Conservation (phyloP, 2,797 vertebrate species). For the Alectoris magna region DNA sequence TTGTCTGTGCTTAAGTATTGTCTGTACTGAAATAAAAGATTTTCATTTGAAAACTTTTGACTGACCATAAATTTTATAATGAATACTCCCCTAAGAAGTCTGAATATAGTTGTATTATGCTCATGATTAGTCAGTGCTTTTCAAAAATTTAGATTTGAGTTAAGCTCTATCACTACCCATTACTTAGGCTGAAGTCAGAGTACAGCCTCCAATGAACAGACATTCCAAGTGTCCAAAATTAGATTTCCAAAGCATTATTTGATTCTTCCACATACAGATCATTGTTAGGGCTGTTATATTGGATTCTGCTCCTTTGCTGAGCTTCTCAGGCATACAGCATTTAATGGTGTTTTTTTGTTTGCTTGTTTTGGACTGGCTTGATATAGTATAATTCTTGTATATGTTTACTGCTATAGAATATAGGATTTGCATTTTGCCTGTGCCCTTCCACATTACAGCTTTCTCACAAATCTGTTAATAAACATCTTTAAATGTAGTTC, state of each 20-base stretch:
- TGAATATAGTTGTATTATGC: background rate
- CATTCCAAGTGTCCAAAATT: background rate
- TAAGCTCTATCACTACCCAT: background rate
- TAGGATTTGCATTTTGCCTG: background rate
- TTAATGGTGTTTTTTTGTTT: background rate
- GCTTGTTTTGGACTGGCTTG: background rate
- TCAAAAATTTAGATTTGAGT: background rate
- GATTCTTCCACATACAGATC: background rate
- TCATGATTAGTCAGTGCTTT: background rate
- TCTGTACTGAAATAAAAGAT: background rate
- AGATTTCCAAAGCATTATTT: background rate
- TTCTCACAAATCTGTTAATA: background rate
- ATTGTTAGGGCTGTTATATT: background rate
- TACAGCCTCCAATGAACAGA: background rate
- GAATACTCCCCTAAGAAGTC: background rate
- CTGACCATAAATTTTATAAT: background rate
- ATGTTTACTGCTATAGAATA: background rate
- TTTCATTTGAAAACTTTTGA: constrained; percentile 17
- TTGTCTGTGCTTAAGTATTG: background rate
- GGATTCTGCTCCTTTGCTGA: background rate
- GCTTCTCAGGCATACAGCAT: background rate
- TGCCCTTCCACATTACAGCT: background rate
- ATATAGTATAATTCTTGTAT: background rate
- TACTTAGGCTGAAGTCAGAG: background rate
- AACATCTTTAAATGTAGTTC: background rate